Percentiles rank a stretch among this genome's conserved stretches.
Evolutionary conservation across 2,888 invertebrate genomes (phyloP).

Genomic region (Drosophila melanosoma): DNA sequence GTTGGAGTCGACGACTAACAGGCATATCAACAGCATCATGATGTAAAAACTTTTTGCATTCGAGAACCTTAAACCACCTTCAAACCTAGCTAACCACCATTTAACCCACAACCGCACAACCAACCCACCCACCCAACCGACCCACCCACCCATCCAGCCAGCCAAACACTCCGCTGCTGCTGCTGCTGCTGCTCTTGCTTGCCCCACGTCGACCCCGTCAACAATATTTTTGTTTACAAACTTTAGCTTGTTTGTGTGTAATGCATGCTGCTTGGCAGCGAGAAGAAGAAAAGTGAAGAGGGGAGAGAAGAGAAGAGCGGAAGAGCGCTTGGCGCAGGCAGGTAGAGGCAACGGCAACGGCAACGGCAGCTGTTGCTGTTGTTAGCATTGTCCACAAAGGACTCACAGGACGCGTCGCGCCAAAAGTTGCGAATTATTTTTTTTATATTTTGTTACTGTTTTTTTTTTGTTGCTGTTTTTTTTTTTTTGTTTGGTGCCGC

Average conservation of each 20-base stretch:
- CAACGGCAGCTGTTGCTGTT: conserved; percentile 53
- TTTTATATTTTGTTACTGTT: conserved; percentile 10
- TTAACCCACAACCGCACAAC: conserved; percentile 36
- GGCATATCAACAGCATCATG: conserved; percentile 79
- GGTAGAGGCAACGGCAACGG: conserved; percentile 22
- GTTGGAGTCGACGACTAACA: conserved; percentile 51
- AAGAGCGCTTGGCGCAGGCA: conserved; percentile 15
- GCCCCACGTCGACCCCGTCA: conserved; percentile 52
- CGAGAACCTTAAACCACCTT: conserved; percentile 56
- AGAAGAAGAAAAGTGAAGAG: neutral
- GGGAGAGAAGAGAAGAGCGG: neutral
- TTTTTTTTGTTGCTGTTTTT: conserved; percentile 27
- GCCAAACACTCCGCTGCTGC: neutral
- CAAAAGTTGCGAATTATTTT: conserved; percentile 68
- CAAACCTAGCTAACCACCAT: conserved; percentile 47
- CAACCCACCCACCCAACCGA: conserved; percentile 34
- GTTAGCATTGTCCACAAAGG: conserved; percentile 69
- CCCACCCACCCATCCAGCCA: neutral
- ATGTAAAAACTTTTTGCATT: conserved; percentile 79
- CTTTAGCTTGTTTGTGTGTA: conserved; percentile 75
- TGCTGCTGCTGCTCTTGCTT: conserved; percentile 2
- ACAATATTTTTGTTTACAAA: conserved; percentile 82
- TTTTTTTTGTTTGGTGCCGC: conserved; percentile 41
- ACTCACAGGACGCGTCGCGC: conserved; percentile 55
- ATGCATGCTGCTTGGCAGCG: conserved; percentile 43